These are phyloP conservation scores for Onychomys leucogaster DNA, from an alignment of 2,797 vertebrate species.

Conservation along the genomic window DNA sequence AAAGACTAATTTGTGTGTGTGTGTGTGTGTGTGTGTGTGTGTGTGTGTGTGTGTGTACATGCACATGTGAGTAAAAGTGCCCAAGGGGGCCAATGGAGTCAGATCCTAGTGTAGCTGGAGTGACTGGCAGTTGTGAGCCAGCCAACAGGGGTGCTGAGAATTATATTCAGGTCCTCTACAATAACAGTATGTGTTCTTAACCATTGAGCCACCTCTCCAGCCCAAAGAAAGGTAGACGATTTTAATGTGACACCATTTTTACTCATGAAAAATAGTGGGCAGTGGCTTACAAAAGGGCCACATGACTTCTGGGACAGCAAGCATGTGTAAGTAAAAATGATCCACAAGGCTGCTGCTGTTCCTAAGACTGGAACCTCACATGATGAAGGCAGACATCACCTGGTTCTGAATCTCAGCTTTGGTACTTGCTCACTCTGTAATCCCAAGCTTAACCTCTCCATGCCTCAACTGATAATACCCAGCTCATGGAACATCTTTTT, in stretches of 20 bases:
- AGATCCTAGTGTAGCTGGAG: neutral
- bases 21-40: neutral
- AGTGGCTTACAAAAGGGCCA: too few species aligned
- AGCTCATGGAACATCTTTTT: neutral
- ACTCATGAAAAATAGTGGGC: neutral
- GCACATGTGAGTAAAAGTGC: neutral
- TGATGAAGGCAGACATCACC: neutral
- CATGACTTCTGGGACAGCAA: neutral
- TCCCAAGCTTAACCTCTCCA: neutral
- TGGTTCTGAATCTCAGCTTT: neutral
- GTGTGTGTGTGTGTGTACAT: neutral
- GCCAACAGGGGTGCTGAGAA: neutral
- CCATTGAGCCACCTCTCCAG: neutral
- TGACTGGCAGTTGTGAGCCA: neutral
- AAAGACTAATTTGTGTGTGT: neutral
- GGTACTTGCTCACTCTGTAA: too few species aligned
- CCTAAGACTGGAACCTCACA: neutral
- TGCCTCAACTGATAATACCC: neutral
- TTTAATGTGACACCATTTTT: neutral
- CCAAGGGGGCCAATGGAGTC: neutral
- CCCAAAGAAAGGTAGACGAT: neutral
- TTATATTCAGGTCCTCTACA: neutral
- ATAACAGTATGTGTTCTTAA: too few species aligned
- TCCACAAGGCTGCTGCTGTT: accelerated
- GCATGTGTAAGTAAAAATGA: neutral